Evolutionary conservation across 2,888 invertebrate genomes (phyloP).

Genomic region (Schrankia costaestrigalis): DNA sequence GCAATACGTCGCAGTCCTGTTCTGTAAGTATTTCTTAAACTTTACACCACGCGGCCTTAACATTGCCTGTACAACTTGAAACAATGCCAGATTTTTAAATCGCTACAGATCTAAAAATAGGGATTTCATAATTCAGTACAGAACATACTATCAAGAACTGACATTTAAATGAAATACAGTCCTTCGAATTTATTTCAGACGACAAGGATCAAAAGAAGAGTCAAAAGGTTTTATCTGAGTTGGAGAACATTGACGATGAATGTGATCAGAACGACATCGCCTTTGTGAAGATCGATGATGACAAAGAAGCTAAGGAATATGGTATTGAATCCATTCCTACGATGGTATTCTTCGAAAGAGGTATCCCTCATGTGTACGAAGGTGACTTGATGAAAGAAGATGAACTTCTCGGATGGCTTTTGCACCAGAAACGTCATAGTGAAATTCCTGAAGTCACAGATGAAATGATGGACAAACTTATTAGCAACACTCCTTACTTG

Average conservation of each 20-base stretch:
- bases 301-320: conserved; percentile 93
- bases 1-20: conserved; percentile 93
- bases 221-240: conserved; percentile 89
- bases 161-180: conserved; percentile 78
- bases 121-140: conserved; percentile 35
- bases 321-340: conserved; percentile 92
- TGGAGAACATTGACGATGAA: conserved; percentile 96
- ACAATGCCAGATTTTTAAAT: conserved; percentile 52
- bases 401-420: conserved; percentile 92
- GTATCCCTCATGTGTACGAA: conserved; percentile 87
- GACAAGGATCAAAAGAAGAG: conserved; percentile 95
- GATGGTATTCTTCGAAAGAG: conserved; percentile 88
- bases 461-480: conserved; percentile 95
- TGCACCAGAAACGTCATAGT: conserved; percentile 93
- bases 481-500: conserved; percentile 88
- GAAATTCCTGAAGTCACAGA: conserved; percentile 96
- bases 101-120: conserved; percentile 35
- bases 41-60: conserved; percentile 31
- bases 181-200: conserved; percentile 82
- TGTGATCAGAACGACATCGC: conserved; percentile 95
- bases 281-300: conserved; percentile 94
- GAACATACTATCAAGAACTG: conserved; percentile 63
- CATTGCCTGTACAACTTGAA: conserved; percentile 46
- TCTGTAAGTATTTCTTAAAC: conserved; percentile 85
- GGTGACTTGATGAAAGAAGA: conserved; percentile 95